Evolutionary conservation across 35 echinoderm and acorn worm species (phyloP), one percentile per base, ranked within the genome.

Genomic region (Heliocidaris erythrogramma): DNA sequence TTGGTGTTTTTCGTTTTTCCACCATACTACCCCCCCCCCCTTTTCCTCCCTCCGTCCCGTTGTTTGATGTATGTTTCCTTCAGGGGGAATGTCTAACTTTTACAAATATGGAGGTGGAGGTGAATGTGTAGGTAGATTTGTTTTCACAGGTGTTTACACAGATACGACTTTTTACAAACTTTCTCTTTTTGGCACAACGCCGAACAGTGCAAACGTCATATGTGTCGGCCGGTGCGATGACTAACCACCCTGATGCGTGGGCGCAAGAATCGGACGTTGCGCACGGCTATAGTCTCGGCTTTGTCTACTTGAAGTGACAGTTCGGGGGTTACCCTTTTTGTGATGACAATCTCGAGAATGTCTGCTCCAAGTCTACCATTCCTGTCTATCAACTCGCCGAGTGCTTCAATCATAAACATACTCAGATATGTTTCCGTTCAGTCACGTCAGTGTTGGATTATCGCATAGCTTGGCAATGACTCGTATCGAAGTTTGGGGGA

Each of bases 141-240:
- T 78, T 78, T 78, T 78, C 65, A n/a, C 65, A 78, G 65, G 65
- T 78, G 65, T 27, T 78, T n/a, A 78, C 65, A 78, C 65, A 78
- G 13, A 69, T 21, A 27, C 24, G 5, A 4, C 7, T 78, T 78
- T 27, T 21, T 78, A 21, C n/a, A 78, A 78, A 78, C 65, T 78
- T 78, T 78, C 65, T 3, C 27, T 78, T 78, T 42, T 78, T n/a
- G 27, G 27, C 65, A 27, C 3, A 7, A 27, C 27, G 27, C 65
- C 65, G 65, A 10, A 21, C 65, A 9, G 27, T 56, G 52, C 52
- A 56, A 56, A 56, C 24, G 24, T 78, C 65, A 27, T 0, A 21
- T 27, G 2, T 78, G 27, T n/a, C n/a, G 65, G 65, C 21, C 24
- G 60, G 4, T 69, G 16, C 61, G 61, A 69, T 69, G 61, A 69